Evolutionary conservation across 1,140 invertebrate species (phyloP).

Genomic region (Odontomachus brunneus): DNA sequence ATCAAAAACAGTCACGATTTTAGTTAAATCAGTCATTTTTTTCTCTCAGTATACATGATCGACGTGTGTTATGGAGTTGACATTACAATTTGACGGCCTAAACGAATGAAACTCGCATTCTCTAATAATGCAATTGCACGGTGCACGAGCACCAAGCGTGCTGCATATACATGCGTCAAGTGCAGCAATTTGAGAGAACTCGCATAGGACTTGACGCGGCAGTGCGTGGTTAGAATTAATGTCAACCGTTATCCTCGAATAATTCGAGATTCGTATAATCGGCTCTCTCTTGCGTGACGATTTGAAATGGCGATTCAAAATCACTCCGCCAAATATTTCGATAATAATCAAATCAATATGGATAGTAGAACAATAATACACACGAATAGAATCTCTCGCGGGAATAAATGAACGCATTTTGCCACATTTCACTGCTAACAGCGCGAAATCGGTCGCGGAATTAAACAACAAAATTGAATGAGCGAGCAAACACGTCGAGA

Average conservation of each 20-base stretch:
- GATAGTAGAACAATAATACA: too few relatives aligned
- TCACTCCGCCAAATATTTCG: neutral
- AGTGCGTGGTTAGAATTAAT: slow-evolving; percentile 35
- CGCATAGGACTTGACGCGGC: slow-evolving; percentile 35
- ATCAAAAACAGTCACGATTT: too few relatives aligned
- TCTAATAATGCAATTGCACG: slow-evolving; percentile 56
- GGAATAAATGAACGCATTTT: too few relatives aligned
- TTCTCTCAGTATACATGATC: too few relatives aligned
- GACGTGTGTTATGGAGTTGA: slow-evolving; percentile 2
- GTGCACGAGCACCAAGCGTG: slow-evolving; percentile 41
- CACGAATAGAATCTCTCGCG: too few relatives aligned
- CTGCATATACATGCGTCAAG: slow-evolving; percentile 32
- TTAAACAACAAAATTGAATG: too few relatives aligned
- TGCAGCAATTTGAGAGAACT: slow-evolving; percentile 47
- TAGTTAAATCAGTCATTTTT: too few relatives aligned
- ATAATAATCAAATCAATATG: too few relatives aligned
- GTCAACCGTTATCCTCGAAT: slow-evolving; percentile 49
- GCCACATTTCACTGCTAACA: too few relatives aligned
- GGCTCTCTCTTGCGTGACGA: neutral
- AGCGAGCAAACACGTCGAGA: too few relatives aligned
- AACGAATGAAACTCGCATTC: slow-evolving; percentile 48
- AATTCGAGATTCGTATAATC: slow-evolving; percentile 46
- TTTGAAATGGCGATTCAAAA: neutral
- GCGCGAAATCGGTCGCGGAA: too few relatives aligned
- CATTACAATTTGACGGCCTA: slow-evolving; percentile 33